These are phyloP conservation scores for Ooceraea biroi DNA, from an alignment of 1,140 invertebrate species.

Conservation along the genomic window DNA sequence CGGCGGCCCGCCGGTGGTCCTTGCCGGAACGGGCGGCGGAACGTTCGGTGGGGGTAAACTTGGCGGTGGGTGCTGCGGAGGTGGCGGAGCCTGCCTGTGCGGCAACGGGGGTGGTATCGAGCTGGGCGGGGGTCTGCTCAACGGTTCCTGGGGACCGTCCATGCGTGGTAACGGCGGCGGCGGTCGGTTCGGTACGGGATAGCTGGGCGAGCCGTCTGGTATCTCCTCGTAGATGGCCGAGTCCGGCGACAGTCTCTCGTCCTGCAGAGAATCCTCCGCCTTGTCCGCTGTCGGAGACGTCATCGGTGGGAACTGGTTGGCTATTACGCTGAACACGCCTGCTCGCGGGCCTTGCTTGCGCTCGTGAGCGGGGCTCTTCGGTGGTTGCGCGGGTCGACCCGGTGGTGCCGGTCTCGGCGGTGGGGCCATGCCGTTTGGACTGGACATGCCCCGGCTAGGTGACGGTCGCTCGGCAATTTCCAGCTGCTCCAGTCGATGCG, in stretches of 20 bases:
- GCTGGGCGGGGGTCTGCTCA: constrained; percentile 78
- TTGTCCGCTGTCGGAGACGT: not conserved
- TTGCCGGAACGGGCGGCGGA: constrained; percentile 89
- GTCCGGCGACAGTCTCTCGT: constrained; percentile 80
- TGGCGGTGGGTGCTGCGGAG: constrained; percentile 88
- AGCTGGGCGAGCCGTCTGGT: constrained; percentile 83
- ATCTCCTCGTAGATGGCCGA: constrained; percentile 88
- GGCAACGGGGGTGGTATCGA: constrained; percentile 90
- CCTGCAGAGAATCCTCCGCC: constrained; percentile 17
- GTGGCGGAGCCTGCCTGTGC: constrained; percentile 87
- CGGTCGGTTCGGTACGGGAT: constrained; percentile 82
- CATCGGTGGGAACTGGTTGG: constrained; percentile 64
- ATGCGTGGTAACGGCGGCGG: constrained; percentile 82
- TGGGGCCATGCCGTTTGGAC: constrained; percentile 72
- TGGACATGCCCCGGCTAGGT: constrained; percentile 76
- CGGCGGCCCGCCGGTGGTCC: constrained; percentile 89
- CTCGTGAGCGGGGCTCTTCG: constrained; percentile 77
- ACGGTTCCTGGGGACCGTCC: constrained; percentile 80
- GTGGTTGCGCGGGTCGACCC: constrained; percentile 87
- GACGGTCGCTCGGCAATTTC: constrained; percentile 72
- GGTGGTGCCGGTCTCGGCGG: constrained; percentile 86
- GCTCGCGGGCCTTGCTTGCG: constrained; percentile 79
- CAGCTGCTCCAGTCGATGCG: constrained; percentile 83
- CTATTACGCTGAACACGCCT: constrained; percentile 79
- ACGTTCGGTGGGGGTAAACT: constrained; percentile 84